A percentile compares a stretch with the other conserved stretches of the same genome.
These are phyloP conservation scores for Calliopsis andreniformis DNA, from an alignment of 1,140 invertebrate genomes.

Conservation along the genomic window DNA sequence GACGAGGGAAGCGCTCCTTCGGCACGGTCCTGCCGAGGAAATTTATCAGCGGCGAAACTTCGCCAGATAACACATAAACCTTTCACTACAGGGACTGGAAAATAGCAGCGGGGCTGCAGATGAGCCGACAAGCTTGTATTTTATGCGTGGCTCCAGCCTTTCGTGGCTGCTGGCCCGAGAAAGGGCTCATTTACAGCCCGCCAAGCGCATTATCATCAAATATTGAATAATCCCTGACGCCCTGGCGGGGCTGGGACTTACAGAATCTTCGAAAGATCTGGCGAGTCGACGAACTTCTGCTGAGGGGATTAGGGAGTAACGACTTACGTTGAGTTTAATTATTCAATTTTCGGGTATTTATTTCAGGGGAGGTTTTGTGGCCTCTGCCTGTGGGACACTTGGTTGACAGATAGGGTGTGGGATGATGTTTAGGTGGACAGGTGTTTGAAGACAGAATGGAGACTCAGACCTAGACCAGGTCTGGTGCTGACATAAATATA, in stretches of 20 bases:
- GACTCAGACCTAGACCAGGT: too few relatives aligned
- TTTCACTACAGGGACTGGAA: background rate
- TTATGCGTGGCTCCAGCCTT: conserved; percentile 27
- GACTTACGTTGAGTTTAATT: too few relatives aligned
- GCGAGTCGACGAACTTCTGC: conserved; percentile 3
- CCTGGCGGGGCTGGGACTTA: too few relatives aligned
- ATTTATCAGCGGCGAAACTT: conserved; percentile 20
- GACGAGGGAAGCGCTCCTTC: background rate
- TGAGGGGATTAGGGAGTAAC: too few relatives aligned
- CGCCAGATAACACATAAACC: conserved; percentile 11
- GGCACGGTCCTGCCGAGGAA: background rate
- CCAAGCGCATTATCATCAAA: conserved; percentile 26
- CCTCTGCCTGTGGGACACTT: too few relatives aligned
- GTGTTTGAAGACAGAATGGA: too few relatives aligned
- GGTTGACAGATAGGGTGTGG: too few relatives aligned
- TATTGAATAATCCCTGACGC: conserved; percentile 34
- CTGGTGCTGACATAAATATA: too few relatives aligned
- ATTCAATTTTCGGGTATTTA: too few relatives aligned
- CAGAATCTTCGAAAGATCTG: too few relatives aligned
- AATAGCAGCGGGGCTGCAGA: background rate
- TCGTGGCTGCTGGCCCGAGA: background rate
- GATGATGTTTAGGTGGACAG: too few relatives aligned
- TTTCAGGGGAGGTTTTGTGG: too few relatives aligned
- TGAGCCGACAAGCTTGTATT: conserved; percentile 8
- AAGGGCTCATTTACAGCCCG: conserved; percentile 22